A percentile compares a stretch with the other conserved stretches of the same genome.
These are phyloP conservation scores for Dynastes maya DNA, from an alignment of 2,888 invertebrate species.

Conservation along the genomic window DNA sequence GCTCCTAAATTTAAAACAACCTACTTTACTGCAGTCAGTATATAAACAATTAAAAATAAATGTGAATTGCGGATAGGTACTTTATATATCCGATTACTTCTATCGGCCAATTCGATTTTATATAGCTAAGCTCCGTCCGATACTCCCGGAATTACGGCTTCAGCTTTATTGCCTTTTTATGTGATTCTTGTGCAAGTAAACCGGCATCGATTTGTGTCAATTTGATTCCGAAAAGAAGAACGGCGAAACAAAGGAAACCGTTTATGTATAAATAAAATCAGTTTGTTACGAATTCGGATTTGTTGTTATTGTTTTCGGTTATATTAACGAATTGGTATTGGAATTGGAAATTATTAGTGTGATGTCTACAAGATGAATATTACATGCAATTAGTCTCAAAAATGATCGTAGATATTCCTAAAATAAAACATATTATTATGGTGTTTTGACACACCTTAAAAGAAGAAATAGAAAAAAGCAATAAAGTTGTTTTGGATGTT, in stretches of 20 bases:
- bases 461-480: too few relatives aligned
- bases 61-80: background rate
- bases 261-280: background rate
- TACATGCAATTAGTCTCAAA: too few relatives aligned
- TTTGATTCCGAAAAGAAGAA: slow-evolving; percentile 20
- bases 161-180: slow-evolving; percentile 34
- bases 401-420: too few relatives aligned
- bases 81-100: slow-evolving; percentile 47
- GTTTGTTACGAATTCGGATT: background rate
- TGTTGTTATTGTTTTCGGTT: too few relatives aligned
- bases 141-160: slow-evolving; percentile 11
- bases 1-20: background rate
- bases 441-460: too few relatives aligned
- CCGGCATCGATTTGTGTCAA: slow-evolving; percentile 35
- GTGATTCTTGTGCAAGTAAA: slow-evolving; percentile 25
- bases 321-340: too few relatives aligned
- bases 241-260: background rate
- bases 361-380: too few relatives aligned
- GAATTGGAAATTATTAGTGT: too few relatives aligned
- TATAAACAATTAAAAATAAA: slow-evolving; percentile 12
- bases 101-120: slow-evolving; percentile 14
- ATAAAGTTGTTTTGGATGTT: too few relatives aligned
- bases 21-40: background rate
- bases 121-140: background rate
- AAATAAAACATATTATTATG: too few relatives aligned